phyloP scores from a whole-genome alignment of 2,888 invertebrate species.

The Perizoma flavofasciatum region DNA sequence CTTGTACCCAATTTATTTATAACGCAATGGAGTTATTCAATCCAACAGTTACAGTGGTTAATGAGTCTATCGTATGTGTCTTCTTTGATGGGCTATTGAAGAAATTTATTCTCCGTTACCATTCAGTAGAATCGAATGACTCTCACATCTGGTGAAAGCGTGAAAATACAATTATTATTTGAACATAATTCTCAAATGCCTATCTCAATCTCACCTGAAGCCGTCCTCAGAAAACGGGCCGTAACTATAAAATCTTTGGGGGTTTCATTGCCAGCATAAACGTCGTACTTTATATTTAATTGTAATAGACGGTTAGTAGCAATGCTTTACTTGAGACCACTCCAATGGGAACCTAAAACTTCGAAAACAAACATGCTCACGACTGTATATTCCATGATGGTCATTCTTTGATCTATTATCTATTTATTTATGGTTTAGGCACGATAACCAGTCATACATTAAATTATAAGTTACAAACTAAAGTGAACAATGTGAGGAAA shows the following conservation, averaged over 20 bases:
- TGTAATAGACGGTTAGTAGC: conserved; percentile 26
- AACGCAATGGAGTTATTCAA: too few relatives aligned
- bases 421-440: too few relatives aligned
- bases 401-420: too few relatives aligned
- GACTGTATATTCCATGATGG: not conserved
- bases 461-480: too few relatives aligned
- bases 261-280: conserved; percentile 60
- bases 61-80: too few relatives aligned
- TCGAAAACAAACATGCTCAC: too few relatives aligned
- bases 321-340: not conserved
- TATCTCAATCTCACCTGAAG: conserved; percentile 19
- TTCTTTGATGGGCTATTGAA: conserved; percentile 5
- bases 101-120: not conserved
- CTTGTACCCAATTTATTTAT: too few relatives aligned
- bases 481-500: too few relatives aligned
- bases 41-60: too few relatives aligned
- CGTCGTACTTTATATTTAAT: conserved; percentile 41
- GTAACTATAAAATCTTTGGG: conserved; percentile 58
- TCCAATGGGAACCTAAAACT: not conserved
- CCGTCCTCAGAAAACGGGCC: conserved; percentile 44
- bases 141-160: conserved; percentile 20
- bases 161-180: conserved; percentile 23
- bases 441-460: too few relatives aligned
- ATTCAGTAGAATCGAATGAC: conserved; percentile 9
- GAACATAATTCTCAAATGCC: conserved; percentile 15